Conservation (phyloP, 2,113 vertebrate genomes). For the Crotalus viridis region DNA sequence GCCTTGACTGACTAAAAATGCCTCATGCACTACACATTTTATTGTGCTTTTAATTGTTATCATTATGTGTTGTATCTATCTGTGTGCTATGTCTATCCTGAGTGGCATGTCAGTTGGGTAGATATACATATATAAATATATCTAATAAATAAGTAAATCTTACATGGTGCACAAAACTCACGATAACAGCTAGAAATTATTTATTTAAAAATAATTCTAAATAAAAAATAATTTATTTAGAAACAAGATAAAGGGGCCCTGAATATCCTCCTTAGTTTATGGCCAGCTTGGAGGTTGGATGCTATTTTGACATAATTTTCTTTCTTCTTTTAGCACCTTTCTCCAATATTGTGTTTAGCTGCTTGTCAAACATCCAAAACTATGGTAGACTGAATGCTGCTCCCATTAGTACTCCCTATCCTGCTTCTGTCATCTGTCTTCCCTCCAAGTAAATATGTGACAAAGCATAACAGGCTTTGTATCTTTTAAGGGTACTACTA, state of each 20-base stretch:
- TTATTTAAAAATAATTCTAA: not conserved
- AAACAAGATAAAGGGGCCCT: not conserved
- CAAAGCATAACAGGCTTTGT: not conserved
- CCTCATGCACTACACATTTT: not conserved
- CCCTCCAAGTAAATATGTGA: not conserved
- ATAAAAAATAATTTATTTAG: not conserved
- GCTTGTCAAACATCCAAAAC: not conserved
- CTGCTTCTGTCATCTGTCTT: not conserved
- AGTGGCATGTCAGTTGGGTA: not conserved
- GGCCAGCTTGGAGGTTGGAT: not conserved
- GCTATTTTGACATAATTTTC: not conserved
- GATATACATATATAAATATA: not conserved
- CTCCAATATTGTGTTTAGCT: not conserved
- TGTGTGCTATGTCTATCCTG: not conserved
- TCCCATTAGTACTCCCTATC: not conserved
- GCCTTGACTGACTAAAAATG: not conserved
- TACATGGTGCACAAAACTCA: not conserved
- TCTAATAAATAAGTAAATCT: not conserved
- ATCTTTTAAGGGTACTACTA: not conserved
- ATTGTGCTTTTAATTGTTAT: not conserved
- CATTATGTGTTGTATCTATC: not conserved
- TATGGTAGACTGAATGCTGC: not conserved
- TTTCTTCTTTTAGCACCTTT: not conserved
- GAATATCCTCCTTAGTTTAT: not conserved
- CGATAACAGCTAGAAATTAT: not conserved